Percentiles rank a stretch among this genome's conserved stretches.
phyloP scores from a whole-genome alignment of 2,113 vertebrate species.

The Oreochromis niloticus region DNA sequence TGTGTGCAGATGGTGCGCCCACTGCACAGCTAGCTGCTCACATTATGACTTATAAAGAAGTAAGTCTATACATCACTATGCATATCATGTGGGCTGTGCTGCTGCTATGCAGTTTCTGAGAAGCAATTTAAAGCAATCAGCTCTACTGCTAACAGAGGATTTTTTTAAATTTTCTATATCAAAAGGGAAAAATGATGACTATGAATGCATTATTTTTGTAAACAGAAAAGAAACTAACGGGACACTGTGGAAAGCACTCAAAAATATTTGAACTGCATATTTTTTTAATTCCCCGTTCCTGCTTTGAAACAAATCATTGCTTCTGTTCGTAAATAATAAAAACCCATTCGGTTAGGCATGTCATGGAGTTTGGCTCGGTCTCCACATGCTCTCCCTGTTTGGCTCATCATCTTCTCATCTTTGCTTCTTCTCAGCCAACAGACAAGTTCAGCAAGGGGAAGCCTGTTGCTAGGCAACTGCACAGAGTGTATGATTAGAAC shows the following conservation, averaged over 20 bases:
- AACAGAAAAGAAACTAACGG: neutral
- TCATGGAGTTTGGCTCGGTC: neutral
- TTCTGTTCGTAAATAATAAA: neutral
- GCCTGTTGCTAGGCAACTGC: slow-evolving; percentile 70
- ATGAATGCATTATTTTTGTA: neutral
- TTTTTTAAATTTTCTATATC: neutral
- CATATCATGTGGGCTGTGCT: slow-evolving; percentile 10
- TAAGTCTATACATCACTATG: neutral
- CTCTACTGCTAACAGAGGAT: neutral
- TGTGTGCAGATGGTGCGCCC: neutral
- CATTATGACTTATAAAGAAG: slow-evolving; percentile 16
- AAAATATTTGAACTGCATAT: neutral
- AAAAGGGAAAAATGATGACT: neutral
- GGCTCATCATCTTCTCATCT: slow-evolving; percentile 45
- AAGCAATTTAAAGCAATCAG: neutral
- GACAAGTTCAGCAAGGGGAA: slow-evolving; percentile 45
- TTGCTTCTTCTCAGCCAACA: slow-evolving; percentile 42
- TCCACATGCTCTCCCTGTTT: neutral
- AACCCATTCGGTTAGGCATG: neutral
- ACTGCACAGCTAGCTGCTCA: slow-evolving; percentile 9
- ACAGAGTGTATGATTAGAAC: slow-evolving; percentile 68
- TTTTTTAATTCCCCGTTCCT: neutral
- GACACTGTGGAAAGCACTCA: neutral
- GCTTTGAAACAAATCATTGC: neutral
- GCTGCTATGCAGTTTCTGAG: neutral